Conservation (phyloP, 2,888 invertebrate genomes). For the Hybos culiciformis region DNA sequence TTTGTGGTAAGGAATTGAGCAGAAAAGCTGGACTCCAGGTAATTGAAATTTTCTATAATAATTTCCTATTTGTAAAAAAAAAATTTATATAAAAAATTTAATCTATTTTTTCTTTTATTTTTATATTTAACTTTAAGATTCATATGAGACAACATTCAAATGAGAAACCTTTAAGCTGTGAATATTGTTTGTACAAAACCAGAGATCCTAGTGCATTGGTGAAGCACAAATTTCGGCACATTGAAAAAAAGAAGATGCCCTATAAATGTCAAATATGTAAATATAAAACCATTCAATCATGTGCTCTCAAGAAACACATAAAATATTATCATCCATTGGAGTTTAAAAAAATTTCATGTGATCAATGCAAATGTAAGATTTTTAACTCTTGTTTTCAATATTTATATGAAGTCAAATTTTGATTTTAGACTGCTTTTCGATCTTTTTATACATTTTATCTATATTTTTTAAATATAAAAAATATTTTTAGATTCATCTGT, state of each 20-base stretch:
- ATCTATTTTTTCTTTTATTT: neutral
- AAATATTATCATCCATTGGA: conserved; percentile 40
- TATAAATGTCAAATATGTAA: conserved; percentile 52
- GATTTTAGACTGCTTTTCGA: too few species aligned
- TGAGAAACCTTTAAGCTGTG: conserved; percentile 60
- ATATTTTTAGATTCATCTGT: too few species aligned
- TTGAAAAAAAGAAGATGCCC: conserved; percentile 20
- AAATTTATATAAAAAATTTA: neutral
- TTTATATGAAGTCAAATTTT: too few species aligned
- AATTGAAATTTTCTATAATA: too few species aligned
- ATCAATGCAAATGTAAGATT: conserved; percentile 27
- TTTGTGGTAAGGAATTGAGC: conserved; percentile 58
- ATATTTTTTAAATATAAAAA: too few species aligned
- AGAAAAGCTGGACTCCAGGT: conserved; percentile 54
- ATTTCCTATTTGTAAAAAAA: too few species aligned
- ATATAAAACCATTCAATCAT: conserved; percentile 55
- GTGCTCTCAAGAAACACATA: conserved; percentile 49
- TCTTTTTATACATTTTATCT: too few species aligned
- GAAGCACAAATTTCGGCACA: conserved; percentile 49
- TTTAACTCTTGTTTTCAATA: too few species aligned
- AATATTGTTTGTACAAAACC: conserved; percentile 52
- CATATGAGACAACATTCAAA: conserved; percentile 65
- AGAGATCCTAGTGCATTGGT: conserved; percentile 63
- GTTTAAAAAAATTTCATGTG: conserved; percentile 26
- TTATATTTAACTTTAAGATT: conserved; percentile 33